Percentiles rank a stretch among this genome's conserved stretches.
These are phyloP conservation scores for Phortica okadai DNA, from an alignment of 2,888 invertebrate genomes.

Conservation along the genomic window DNA sequence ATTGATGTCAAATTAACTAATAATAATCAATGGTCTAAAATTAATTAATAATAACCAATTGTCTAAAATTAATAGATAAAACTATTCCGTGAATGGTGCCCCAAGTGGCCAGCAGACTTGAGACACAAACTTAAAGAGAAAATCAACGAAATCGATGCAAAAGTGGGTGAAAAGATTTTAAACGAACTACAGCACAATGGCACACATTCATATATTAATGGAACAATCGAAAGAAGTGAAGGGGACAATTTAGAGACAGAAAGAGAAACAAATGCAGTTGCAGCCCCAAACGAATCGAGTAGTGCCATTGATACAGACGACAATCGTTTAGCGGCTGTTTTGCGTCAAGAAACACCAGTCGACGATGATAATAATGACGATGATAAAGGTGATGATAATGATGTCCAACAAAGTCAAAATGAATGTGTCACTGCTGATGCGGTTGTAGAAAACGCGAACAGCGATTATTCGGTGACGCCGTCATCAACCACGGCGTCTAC, in stretches of 20 bases:
- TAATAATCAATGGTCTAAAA: background rate
- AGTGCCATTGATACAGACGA: conserved; percentile 47
- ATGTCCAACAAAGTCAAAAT: conserved; percentile 60
- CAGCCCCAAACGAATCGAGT: conserved; percentile 28
- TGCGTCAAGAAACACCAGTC: conserved; percentile 67
- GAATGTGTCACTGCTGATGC: conserved; percentile 43
- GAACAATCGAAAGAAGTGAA: conserved; percentile 54
- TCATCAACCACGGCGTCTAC: conserved; percentile 32
- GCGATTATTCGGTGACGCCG: background rate
- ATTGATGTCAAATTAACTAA: background rate
- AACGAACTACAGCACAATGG: conserved; percentile 75
- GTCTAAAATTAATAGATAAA: conserved; percentile 80
- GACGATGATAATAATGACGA: conserved; percentile 46
- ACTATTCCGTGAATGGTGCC: conserved; percentile 89
- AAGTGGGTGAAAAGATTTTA: conserved; percentile 84
- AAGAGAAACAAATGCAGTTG: conserved; percentile 29
- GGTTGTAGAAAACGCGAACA: background rate
- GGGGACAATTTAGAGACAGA: conserved; percentile 31
- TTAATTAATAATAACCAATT: background rate
- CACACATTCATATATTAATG: conserved; percentile 61
- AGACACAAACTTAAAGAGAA: conserved; percentile 83
- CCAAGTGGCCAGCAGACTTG: conserved; percentile 86
- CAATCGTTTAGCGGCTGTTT: conserved; percentile 62
- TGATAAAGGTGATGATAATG: conserved; percentile 47
- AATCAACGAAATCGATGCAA: conserved; percentile 84